Base-by-base conservation (phyloP, 2,797 vertebrate species). In the Brachymystax lenok region DNA sequence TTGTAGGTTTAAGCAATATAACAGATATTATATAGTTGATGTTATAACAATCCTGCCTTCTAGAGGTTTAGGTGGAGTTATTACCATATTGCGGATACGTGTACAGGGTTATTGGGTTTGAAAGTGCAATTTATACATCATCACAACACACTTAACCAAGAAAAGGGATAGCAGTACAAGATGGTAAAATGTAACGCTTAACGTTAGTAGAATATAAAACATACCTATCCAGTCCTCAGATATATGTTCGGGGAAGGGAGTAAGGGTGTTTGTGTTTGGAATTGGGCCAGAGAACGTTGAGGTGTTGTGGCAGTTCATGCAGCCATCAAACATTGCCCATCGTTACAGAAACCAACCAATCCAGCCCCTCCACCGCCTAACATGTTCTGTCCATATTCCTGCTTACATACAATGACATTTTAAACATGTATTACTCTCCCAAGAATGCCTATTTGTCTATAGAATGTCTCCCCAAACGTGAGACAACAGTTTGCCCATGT, bases 401-500 rank as follows among this genome's bases (percentile, higher is more conserved):
- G 77, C 87, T 85, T 86, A 86, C 85, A 82, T 35, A 56, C 54
- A 77, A 33, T 86, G 82, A 89, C 89, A 87, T n/a, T 84, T 74
- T 84, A 83, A 88, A 81, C 69, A n/a, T 87, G 87, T 88, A 83
- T 83, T 85, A 84, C 46, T 69, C 5, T 87, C 80, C 83, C 75
- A 80, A 71, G 87, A 86, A 84, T 85, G 89, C 51, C 50, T 79
- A 51, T 74, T 88, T 33, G 7, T 56, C 30, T 51, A 82, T 87
- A 83, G 89, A 90, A 88, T 86, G 86, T 89, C 79, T 59, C 82
- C 35, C 79, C 77, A 84, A 21, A 21, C 28, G 8, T 80, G 78
- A 19, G 52, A 54, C 74, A 80, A 79, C 80, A 82, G 77, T 75
- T 89, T 92, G 91, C 90, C 92, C 91, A 89, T 91, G 90, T 91